Evolutionary conservation across 2,113 vertebrate species (phyloP), one percentile per base, ranked within the genome.

Genomic region (Camarhynchus parvulus): DNA sequence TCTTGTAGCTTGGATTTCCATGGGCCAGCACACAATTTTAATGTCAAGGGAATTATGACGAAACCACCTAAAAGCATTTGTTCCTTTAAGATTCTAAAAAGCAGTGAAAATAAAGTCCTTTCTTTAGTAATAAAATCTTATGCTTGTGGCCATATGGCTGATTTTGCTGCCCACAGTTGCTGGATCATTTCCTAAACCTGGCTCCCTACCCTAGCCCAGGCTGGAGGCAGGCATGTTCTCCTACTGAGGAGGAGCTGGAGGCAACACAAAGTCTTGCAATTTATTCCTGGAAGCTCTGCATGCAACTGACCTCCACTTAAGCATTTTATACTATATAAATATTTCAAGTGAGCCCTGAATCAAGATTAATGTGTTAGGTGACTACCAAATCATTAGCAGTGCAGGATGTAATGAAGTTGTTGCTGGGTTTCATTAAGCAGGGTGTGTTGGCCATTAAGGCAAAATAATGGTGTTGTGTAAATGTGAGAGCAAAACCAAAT

Each of bases 371-470:
- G 55, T n/a, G 10, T 77, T 72, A 77, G 79, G 62, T 73, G 90
- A 63, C 80, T 89, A 93, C 87, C 91, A 90, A 89, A 82, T 75
- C 93, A 83, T 96, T 94, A 91, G 76, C 75, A 81, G 64, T 80
- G 61, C 89, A 95, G 89, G 89, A 83, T 90, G 91, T 75, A 92
- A 96, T 95, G 61, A 94, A 94, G 66, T 61, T 85, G 83, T 77
- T 94, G 81, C 59, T 4, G 39, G 78, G 56, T 62, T 96, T 96
- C 84, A 87, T 95, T 94, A 96, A 95, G 83, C 41, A 83, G 92
- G 89, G 84, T 5, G 11, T 94, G 84, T 77, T 91, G 72, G 67
- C 91, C 88, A 69, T 94, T 95, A 94, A 93, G 70, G 49, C 49
- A 82, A 92, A 96, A 69, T 86, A 46, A 87, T 75, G 76, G 58